Base-by-base conservation (phyloP, 2,113 vertebrate genomes). In the Amblyornis subalaris region DNA sequence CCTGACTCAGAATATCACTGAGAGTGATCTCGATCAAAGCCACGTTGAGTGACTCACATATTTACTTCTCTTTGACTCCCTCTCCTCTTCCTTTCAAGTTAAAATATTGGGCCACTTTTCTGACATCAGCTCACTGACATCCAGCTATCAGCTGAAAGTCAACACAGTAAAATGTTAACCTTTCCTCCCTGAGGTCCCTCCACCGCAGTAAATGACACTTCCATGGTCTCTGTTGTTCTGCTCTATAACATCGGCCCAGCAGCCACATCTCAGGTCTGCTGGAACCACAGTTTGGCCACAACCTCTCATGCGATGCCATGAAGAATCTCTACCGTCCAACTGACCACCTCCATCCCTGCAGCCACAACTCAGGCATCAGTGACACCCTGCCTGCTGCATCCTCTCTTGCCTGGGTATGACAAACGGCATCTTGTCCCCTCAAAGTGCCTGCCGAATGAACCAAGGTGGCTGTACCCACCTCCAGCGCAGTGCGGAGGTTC, bases 361-460 rank as follows among this genome's bases (percentile, higher is more conserved):
- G 14, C 19, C 31, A 26, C 54, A 42, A 8, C 35, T 38, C 1
- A 1, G 23, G 40, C 31, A 6, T 3, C 25, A 21, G 10, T 5
- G 4, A 13, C 72, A 8, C 42, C 8, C 15, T 20, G 11, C 26
- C 23, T 6, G 3, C 54, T 38, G 21, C 17, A 50, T 44, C 11
- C 44, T 20, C 55, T 73, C 54, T 26, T 23, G 25, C n/a, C 38
- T 4, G 88, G 28, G 5, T 35, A 31, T 12, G 21, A 14, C 4
- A 7, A 45, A 22, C 23, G 50, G 20, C 55, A 48, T 10, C 28
- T 10, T 10, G 16, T 4, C 35, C 10, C 22, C 23, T 24, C 2
- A 2, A 33, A 64, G 64, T 3, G 35, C 51, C 54, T 0, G 0
- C 29, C 0, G 0, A 44, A 21, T 0, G 0, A 0, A 1, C 33